Evolutionary conservation across 2,888 invertebrate species (phyloP).

Genomic region (Clanis bilineata): DNA sequence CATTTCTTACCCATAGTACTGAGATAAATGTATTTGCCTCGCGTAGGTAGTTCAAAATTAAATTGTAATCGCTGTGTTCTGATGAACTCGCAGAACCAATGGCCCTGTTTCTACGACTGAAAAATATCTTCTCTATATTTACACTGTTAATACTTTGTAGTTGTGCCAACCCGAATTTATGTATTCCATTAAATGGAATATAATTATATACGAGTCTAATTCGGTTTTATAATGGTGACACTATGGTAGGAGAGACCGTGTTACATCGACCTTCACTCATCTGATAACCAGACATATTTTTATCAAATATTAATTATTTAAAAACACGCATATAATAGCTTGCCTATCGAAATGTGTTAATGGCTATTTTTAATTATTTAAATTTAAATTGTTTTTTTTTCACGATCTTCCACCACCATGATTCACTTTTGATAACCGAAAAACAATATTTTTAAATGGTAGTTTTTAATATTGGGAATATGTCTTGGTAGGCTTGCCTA

Average conservation of each 20-base stretch:
- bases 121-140: slow-evolving; percentile 59
- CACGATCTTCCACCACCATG: no score
- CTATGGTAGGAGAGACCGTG: no score
- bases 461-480: no score
- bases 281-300: no score
- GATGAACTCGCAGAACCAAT: slow-evolving; percentile 34
- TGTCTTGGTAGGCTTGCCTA: no score
- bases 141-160: slow-evolving; percentile 71
- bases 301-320: no score
- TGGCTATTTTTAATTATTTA: neutral
- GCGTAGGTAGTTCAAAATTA: slow-evolving; percentile 30
- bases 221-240: neutral
- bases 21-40: slow-evolving; percentile 26
- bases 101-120: slow-evolving; percentile 59
- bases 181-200: slow-evolving; percentile 77
- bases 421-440: no score
- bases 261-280: no score
- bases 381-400: no score
- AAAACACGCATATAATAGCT: no score
- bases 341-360: no score
- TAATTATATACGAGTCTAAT: slow-evolving; percentile 26
- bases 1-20: slow-evolving; percentile 32
- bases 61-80: slow-evolving; percentile 38
- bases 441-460: no score
- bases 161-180: slow-evolving; percentile 81